Evolutionary conservation across 2,888 invertebrate genomes (phyloP), one percentile per base, ranked within the genome.

Genomic region (Tetragonisca angustula): DNA sequence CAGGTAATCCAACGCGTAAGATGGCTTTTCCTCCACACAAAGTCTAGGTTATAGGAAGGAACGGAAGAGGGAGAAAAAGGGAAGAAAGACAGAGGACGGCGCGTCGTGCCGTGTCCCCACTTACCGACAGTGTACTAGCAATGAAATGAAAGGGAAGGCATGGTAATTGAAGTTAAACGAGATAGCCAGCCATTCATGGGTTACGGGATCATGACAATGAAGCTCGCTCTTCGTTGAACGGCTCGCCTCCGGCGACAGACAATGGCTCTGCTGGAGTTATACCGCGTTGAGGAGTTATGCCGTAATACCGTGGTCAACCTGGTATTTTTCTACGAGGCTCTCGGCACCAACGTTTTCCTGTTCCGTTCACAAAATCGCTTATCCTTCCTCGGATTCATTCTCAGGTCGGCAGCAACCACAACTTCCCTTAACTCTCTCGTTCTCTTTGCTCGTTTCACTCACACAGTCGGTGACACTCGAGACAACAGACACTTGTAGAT

Each of bases 81-180:
- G 70, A 65, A 70, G 79, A 64, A 78, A 59, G 78, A 83, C 69
- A 32, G 81, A 72, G 81, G 54, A 76, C 82, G 36, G 36, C 36
- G 43, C 9, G 43, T 85, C 81, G 75, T 75, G 79, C 36, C 62
- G 54, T 64, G 81, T 81, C 76, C 74, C 86, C 77, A 71, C 77
- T 78, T 52, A 54, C 50, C 43, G 78, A 50, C 65, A 78, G 78
- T 2, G 9, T 81, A 72, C 85, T 76, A 79, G 86, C 83, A 68
- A 87, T 83, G 86, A 88, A 86, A 89, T 91, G 90, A 92, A 92
- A 91, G 90, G 90, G 88, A 91, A 90, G 91, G 81, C 83, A 90
- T 76, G 91, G 91, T 92, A 92, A 92, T 92, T 92, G 91, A 92
- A 92, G 92, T 92, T 92, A 92, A 92, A 92, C 92, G 92, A 92